phyloP scores from a whole-genome alignment of 2,797 vertebrate genomes.

The Pteronotus mesoamericanus region DNA sequence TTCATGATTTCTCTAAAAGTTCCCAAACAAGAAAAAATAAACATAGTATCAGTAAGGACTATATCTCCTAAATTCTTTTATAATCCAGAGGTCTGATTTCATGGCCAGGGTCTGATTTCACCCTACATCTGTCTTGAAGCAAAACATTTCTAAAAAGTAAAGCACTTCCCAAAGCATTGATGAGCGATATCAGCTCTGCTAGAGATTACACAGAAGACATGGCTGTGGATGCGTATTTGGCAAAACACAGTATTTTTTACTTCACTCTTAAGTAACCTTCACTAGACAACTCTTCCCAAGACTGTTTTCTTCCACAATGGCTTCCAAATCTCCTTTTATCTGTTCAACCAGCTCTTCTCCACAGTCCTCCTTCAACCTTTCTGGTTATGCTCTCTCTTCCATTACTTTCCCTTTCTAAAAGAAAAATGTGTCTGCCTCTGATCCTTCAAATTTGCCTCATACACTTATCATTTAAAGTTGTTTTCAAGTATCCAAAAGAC shows the following conservation, averaged over 20 bases:
- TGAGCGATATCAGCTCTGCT: background rate
- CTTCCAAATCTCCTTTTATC: background rate
- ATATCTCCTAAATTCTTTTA: background rate
- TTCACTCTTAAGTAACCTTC: background rate
- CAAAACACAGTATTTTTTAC: background rate
- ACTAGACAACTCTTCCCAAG: background rate
- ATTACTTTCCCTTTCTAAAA: background rate
- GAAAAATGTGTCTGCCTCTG: background rate
- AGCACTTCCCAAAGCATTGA: background rate
- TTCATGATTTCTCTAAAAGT: background rate
- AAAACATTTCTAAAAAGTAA: background rate
- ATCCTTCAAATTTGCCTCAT: background rate
- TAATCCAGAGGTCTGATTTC: background rate
- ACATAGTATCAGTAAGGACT: background rate
- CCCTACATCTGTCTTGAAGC: background rate
- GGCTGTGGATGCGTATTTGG: background rate
- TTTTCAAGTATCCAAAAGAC: background rate
- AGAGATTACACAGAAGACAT: background rate
- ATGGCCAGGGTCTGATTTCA: background rate
- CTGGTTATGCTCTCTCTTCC: background rate
- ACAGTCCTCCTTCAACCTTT: background rate
- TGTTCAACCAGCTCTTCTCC: background rate
- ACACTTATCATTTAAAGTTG: background rate
- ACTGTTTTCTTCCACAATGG: background rate
- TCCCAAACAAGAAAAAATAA: slow-evolving; percentile 9